Evolutionary conservation across 1,140 invertebrate genomes (phyloP), one percentile per base, ranked within the genome.

Genomic region (Acromyrmex charruanus): DNA sequence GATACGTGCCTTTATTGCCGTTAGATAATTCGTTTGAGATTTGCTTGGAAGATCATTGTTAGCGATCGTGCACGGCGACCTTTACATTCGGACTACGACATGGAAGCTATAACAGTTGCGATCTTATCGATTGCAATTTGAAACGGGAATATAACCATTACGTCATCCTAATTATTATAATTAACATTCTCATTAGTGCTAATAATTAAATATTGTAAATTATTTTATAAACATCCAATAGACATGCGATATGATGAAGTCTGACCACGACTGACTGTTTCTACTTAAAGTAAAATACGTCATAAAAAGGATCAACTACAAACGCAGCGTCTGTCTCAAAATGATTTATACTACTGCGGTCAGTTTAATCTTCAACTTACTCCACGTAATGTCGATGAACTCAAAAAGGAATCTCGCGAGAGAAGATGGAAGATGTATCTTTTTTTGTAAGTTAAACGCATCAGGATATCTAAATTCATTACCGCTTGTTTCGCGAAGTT

Each of bases 381-480:
- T 77, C 16, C 61, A 25, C 28, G 28, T 12, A 14, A 35, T 49
- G 74, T 71, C 79, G n/a, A 28, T 51, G 72, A 71, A 72, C 49
- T 63, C 44, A 49, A 44, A 66, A 90, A 59, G 35, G 53, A 87
- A 80, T 75, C 59, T 80, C 55, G 44, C 49, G 49, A 49, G 75
- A 16, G 75, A 63, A 63, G 77, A 61, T 31, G 18, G 21, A 86
- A 53, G 77, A 77, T 35, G 82, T 85, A 74, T 77, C 85, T 82
- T 85, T 85, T 59, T 25, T 21, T 21, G 28, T 18, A 59, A 68
- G 53, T 79, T 80, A 68, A 91, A 91, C 72, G 84, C 89, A 91
- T 88, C 80, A 55, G 82, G 85, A 90, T 92, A 90, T 90, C 87
- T 90, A 91, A 89, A 90, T 92, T 92, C 91, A 87, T 92, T 92